phyloP scores from a whole-genome alignment of 2,888 invertebrate species.

The Neuroscelio doddi region DNA sequence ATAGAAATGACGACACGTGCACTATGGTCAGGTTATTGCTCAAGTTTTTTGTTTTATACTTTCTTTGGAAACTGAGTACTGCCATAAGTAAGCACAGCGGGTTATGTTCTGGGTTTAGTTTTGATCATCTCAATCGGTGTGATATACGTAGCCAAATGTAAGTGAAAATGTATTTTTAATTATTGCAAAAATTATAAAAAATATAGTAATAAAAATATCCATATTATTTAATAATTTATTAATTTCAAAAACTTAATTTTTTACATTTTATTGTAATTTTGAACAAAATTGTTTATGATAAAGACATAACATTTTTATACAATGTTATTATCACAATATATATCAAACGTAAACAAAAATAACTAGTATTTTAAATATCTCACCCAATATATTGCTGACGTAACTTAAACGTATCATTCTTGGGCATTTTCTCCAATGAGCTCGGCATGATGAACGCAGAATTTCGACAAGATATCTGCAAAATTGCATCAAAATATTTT shows the following conservation, averaged over 20 bases:
- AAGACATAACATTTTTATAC: too few species aligned
- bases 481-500: slow-evolving; percentile 9
- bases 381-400: slow-evolving; percentile 89
- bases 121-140: slow-evolving; percentile 19
- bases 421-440: slow-evolving; percentile 81
- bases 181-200: too few species aligned
- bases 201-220: too few species aligned
- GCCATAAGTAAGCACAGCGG: slow-evolving; percentile 30
- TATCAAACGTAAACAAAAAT: too few species aligned
- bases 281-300: too few species aligned
- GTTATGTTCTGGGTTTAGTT: slow-evolving; percentile 29
- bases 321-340: too few species aligned
- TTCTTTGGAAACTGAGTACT: slow-evolving; percentile 40
- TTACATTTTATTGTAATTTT: too few species aligned
- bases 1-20: slow-evolving; percentile 43
- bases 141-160: slow-evolving; percentile 13
- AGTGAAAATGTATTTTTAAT: too few species aligned
- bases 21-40: slow-evolving; percentile 42
- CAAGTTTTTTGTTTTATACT: slow-evolving; percentile 29
- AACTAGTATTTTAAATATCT: slow-evolving; percentile 67
- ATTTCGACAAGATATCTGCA: slow-evolving; percentile 13
- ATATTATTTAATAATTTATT: too few species aligned
- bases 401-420: slow-evolving; percentile 85
- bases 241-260: too few species aligned
- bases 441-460: slow-evolving; percentile 69